A percentile compares a stretch with the other conserved stretches of the same genome.
Conservation (phyloP, 2,888 invertebrate species). For the Scaptomyza polygonia region DNA sequence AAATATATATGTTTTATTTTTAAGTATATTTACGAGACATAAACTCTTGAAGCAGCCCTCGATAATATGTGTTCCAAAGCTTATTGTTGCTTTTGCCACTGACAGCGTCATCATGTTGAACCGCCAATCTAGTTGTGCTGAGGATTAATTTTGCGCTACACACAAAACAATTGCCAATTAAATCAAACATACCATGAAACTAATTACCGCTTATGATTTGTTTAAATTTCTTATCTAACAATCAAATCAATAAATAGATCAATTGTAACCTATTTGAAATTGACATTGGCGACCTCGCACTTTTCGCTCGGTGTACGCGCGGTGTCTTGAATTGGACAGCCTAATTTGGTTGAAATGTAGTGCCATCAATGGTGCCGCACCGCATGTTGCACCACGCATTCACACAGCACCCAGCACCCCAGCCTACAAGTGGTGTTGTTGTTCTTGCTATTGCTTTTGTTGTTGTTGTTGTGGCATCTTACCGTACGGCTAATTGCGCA, state of each 20-base stretch:
- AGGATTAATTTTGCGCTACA: too few species aligned
- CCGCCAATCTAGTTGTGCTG: conserved; percentile 33
- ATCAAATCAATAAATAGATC: not conserved
- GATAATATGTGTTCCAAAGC: not conserved
- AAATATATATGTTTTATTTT: too few species aligned
- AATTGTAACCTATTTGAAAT: not conserved
- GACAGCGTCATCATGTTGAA: conserved; percentile 47
- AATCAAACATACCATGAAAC: not conserved
- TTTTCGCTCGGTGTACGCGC: conserved; percentile 33
- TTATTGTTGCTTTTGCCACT: conserved; percentile 31
- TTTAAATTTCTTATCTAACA: not conserved
- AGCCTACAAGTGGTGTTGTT: conserved; percentile 4
- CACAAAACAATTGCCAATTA: not conserved
- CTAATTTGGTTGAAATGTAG: conserved; percentile 35
- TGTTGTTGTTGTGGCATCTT: conserved; percentile 33
- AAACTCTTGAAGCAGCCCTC: conserved; percentile 22
- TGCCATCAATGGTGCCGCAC: conserved; percentile 16
- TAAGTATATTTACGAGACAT: not conserved
- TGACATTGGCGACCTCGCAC: too few species aligned
- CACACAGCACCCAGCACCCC: conserved; percentile 13
- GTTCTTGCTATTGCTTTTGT: not conserved
- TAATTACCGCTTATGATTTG: not conserved
- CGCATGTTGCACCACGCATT: conserved; percentile 10
- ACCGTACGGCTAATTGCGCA: conserved; percentile 62
- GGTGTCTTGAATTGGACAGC: conserved; percentile 16